Conservation (phyloP, 2,888 invertebrate genomes). For the Acleris emargana region DNA sequence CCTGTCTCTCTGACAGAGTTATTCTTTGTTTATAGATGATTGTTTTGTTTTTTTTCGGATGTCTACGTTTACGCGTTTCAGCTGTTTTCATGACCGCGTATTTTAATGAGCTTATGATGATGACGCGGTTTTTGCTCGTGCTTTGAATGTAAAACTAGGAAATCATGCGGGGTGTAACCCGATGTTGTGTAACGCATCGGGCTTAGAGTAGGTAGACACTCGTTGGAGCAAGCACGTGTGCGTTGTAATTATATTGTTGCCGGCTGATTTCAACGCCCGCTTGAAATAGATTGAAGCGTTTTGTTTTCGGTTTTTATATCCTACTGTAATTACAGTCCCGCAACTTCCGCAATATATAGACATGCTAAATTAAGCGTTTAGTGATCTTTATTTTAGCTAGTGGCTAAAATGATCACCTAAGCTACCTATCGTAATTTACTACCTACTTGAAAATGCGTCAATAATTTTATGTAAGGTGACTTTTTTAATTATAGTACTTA, state of each 20-base stretch:
- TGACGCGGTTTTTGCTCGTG: not conserved
- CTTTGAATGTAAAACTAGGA: slow-evolving; percentile 7
- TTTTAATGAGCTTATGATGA: not conserved
- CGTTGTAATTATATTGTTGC: slow-evolving; percentile 20
- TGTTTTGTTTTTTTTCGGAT: slow-evolving; percentile 22
- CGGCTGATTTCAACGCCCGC: slow-evolving; percentile 31
- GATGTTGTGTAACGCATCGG: slow-evolving; percentile 3
- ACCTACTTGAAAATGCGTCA: too few species aligned
- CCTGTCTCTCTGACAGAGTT: slow-evolving; percentile 23
- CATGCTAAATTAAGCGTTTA: too few species aligned
- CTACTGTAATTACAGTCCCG: too few species aligned
- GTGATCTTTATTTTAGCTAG: too few species aligned
- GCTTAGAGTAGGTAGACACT: not conserved
- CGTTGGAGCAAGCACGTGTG: slow-evolving; percentile 15
- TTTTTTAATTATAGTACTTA: too few species aligned
- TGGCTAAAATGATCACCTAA: too few species aligned
- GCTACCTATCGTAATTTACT: too few species aligned
- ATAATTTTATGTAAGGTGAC: too few species aligned
- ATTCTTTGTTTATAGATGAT: slow-evolving; percentile 27
- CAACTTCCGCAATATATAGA: too few species aligned
- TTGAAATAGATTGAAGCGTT: slow-evolving; percentile 22
- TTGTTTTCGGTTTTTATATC: too few species aligned
- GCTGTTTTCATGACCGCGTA: not conserved
- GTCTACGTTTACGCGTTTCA: slow-evolving; percentile 5
- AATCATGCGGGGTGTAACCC: slow-evolving; percentile 8